Evolutionary conservation across 2,888 invertebrate genomes (phyloP).

Genomic region (Dorcus parallelipipedus): DNA sequence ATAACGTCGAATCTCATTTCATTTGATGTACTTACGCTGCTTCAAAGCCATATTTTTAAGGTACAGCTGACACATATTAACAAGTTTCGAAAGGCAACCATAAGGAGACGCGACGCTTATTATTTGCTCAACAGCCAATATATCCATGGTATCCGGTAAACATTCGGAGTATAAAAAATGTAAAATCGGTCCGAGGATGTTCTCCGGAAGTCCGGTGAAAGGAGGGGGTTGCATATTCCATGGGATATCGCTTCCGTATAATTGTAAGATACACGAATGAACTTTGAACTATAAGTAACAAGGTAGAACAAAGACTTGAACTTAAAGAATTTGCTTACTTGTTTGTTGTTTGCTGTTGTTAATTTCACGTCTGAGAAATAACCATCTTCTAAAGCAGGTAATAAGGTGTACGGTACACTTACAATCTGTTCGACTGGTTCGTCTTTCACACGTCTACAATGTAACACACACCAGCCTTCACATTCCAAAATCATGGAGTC

Average conservation of each 20-base stretch:
- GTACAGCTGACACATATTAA: conserved; percentile 58
- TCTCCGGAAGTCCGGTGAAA: conserved; percentile 57
- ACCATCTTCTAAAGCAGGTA: conserved; percentile 62
- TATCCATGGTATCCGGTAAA: conserved; percentile 57
- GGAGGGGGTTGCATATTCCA: conserved; percentile 55
- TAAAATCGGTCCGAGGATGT: conserved; percentile 59
- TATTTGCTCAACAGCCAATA: conserved; percentile 57
- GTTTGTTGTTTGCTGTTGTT: conserved; percentile 52
- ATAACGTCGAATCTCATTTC: not conserved
- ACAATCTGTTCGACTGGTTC: conserved; percentile 48
- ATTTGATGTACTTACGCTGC: conserved; percentile 53
- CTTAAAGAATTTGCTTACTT: too few relatives aligned
- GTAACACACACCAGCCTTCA: conserved; percentile 61
- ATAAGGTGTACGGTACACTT: conserved; percentile 59
- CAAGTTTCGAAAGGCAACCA: conserved; percentile 55
- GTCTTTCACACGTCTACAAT: conserved; percentile 57
- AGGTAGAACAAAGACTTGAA: too few relatives aligned
- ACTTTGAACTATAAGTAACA: conserved; percentile 47
- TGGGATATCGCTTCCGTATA: conserved; percentile 57
- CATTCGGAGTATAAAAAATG: conserved; percentile 66
- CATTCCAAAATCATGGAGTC: conserved; percentile 57
- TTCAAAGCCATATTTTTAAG: conserved; percentile 61
- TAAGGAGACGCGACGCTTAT: conserved; percentile 54
- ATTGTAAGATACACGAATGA: conserved; percentile 57
- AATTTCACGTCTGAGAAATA: conserved; percentile 62